Evolutionary conservation across 35 echinoderm and acorn worm species (phyloP), one percentile per base, ranked within the genome.

Genomic region (Lytechinus variegatus): DNA sequence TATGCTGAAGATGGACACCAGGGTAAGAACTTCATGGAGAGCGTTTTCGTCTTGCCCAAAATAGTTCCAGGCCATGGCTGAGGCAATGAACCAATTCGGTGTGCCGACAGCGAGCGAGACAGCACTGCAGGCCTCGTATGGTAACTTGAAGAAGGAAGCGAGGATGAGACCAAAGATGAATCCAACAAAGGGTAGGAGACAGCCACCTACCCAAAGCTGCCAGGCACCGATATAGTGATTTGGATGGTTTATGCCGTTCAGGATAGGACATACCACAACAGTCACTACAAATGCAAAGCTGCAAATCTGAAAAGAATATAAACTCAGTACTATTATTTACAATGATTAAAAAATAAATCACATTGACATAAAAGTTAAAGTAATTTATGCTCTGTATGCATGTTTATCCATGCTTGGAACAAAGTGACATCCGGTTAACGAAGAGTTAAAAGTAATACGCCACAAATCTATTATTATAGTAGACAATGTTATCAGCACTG

Each of bases 61-160:
- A 27, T 10, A 93, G 53, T 28, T 10, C 53, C 54, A 54, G 4
- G 92, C 54, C 9, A 93, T 54, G 28, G n/a, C 55, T n/a, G 53
- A 9, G 10, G 92, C 93, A 27, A 96, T 87, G 27, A 55, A 92
- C 53, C 96, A 86, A 57, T 97, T 97, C 33, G 94, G 86, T 4
- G 91, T 86, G 56, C 96, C 96, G 9, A 97, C 91, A 28, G 96
- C 96, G 12, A 97, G 88, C 10, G 96, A 97, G 24, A 97, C 90
- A 3, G 96, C 96, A 53, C 95, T 95, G 89, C 96, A 97, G 54
- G 86, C 92, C 71, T 97, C 94, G 94, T 93, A 97, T 8, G 96
- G 89, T 16, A 97, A 52, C 8, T 89, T 56, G 9, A 97, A 54
- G 4, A 95, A 16, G 21, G 92, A 86, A 10, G 96, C 95, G 6